Base-by-base conservation (phyloP, 2,113 vertebrate genomes). In the Hylia prasina region DNA sequence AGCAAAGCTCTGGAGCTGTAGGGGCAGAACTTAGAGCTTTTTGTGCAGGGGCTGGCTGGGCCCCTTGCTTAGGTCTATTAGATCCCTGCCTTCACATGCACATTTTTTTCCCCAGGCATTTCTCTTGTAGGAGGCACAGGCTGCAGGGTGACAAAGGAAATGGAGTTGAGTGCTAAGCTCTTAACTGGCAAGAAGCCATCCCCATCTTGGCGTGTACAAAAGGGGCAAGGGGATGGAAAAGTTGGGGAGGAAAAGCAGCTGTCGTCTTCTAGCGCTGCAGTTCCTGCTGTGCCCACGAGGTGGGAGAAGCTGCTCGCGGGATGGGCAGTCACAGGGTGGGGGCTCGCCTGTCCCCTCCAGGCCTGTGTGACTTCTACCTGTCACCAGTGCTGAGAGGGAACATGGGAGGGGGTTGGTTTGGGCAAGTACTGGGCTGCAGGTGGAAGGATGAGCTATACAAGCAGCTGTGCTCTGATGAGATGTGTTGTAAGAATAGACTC, bases 121-220 rank as follows among this genome's bases (percentile, higher is more conserved):
- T 82, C 80, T 93, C 69, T 81, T 91, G 72, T 92, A 56, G 80
- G 80, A 97, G 89, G 86, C 94, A 78, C 56, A 71, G 96, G 64
- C 89, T 94, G 80, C 89, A 72, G 96, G 80, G 93, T 75, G 91
- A 89, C 94, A 94, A 91, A 97, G 87, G 94, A 84, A 87, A 72
- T 85, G 91, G 84, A 87, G 91, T 81, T 89, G 83, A 94, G 89
- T 35, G 69, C 83, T 89, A 95, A 95, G 93, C 87, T 87, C 65
- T 64, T 70, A 76, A 94, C 61, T 97, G 95, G 95, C 94, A 89
- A 63, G 87, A 82, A 87, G 96, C 94, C 96, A 96, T 94, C 73
- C 65, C 8, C 3, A 40, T 91, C 82, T 94, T 96, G 80, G 77
- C 66, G 16, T 89, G 77, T 89, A 50, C 44, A 58, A 61, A 58